Base-by-base conservation (phyloP, 2,113 vertebrate species). In the Lagopus muta region DNA sequence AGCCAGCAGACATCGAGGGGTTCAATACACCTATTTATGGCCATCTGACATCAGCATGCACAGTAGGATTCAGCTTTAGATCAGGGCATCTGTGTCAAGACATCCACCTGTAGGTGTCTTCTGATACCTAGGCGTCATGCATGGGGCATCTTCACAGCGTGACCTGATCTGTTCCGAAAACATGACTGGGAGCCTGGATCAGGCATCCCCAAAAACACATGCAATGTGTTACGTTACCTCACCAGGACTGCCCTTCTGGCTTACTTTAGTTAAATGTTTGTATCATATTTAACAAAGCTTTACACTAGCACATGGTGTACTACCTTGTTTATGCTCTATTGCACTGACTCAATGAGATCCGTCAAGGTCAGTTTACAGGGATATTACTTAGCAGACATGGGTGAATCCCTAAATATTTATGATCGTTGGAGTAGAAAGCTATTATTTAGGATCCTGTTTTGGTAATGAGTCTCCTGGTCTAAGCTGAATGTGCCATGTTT, bases 271-370 rank as follows among this genome's bases (percentile, higher is more conserved):
- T 55, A 93, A 92, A 22, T 28, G 38, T 25, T 13, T 64, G 47
- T 24, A 50, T 82, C 30, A 13, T 47, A 79, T 79, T 69, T 89
- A 93, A 92, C 55, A 86, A 75, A 78, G 76, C 57, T 92, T 77
- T 84, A 58, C 8, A 5, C 78, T 81, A 38, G 9, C 34, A 38
- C 64, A 15, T 22, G 58, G 34, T 55, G 52, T 65, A 1, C 8
- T 28, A 72, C 55, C 38, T 57, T 32, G 64, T 54, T 92, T 30
- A 13, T 4, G 66, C 22, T n/a, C 36, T 52, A 12, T 78, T 70
- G 8, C 58, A 8, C 30, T 1, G 2, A 20, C 52, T 66, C 60
- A 0, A 25, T 65, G 80, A 1, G 10, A 62, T 27, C 73, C 86
- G 83, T 32, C 95, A 87, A 13, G 86, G 70, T 57, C 81, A 24